phyloP scores from a whole-genome alignment of 2,797 vertebrate species.

The Brachymystax lenok region DNA sequence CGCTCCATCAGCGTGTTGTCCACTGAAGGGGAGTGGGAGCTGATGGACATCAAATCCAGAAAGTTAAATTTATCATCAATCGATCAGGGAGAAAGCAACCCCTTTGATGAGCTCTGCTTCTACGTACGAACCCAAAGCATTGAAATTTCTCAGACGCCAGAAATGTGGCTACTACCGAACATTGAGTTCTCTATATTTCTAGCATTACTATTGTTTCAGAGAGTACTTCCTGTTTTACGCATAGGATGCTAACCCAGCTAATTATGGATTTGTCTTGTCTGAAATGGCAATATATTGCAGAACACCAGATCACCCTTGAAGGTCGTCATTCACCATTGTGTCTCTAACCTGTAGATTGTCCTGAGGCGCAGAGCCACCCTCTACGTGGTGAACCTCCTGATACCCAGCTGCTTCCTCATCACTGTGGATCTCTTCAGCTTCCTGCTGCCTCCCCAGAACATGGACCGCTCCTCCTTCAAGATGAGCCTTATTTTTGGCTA shows the following conservation, averaged over 20 bases:
- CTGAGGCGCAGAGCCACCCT: conserved; percentile 63
- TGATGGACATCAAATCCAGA: conserved; percentile 50
- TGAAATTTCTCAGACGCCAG: too few species aligned
- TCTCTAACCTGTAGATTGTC: conserved; percentile 57
- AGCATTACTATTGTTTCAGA: too few species aligned
- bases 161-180: too few species aligned
- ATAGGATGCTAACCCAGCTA: too few species aligned
- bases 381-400: conserved; percentile 75
- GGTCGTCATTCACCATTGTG: not conserved
- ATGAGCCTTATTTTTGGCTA: conserved; percentile 81
- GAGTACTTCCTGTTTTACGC: fast-evolving
- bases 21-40: conserved; percentile 71
- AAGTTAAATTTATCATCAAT: not conserved
- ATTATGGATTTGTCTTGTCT: conserved; percentile 36
- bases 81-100: fast-evolving
- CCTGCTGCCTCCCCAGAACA: conserved; percentile 72
- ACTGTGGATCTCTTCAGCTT: conserved; percentile 81
- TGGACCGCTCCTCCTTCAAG: conserved; percentile 75
- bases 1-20: conserved; percentile 46
- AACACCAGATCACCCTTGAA: too few species aligned
- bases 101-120: conserved; percentile 53
- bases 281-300: conserved; percentile 48
- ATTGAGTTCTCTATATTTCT: too few species aligned
- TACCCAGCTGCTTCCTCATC: conserved; percentile 80
- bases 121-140: conserved; percentile 39